phyloP scores from a whole-genome alignment of 2,113 vertebrate genomes.

The Gila orcuttii region DNA sequence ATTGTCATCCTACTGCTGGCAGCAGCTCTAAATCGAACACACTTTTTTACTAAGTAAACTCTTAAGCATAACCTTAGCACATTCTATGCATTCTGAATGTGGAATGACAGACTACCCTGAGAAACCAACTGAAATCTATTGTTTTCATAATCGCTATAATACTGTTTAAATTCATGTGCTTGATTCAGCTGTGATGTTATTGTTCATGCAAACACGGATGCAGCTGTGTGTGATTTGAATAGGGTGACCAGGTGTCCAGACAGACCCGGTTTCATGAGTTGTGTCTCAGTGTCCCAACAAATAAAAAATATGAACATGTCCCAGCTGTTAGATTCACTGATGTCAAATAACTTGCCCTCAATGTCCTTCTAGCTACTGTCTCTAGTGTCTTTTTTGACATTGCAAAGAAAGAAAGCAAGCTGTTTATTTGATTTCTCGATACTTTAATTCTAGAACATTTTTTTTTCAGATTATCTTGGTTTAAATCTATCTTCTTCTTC shows the following conservation, averaged over 20 bases:
- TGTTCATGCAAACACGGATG: constrained; percentile 21
- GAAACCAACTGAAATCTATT: constrained; percentile 29
- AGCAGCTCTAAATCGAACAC: constrained; percentile 66
- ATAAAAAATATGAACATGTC: neutral
- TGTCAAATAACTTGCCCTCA: neutral
- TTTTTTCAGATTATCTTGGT: neutral
- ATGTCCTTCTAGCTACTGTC: neutral
- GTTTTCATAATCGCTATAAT: constrained; percentile 28
- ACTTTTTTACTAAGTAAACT: constrained; percentile 69
- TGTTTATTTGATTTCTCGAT: neutral
- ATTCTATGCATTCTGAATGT: constrained; percentile 45
- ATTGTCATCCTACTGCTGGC: constrained; percentile 61
- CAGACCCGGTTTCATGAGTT: constrained; percentile 1
- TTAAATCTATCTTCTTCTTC: neutral
- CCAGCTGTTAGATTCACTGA: constrained; percentile 5
- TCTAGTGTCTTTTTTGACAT: neutral
- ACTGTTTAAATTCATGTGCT: constrained; percentile 39
- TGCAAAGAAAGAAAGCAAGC: neutral
- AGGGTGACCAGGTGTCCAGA: constrained; percentile 20
- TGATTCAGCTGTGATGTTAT: constrained; percentile 44
- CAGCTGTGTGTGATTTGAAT: constrained; percentile 25
- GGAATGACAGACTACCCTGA: constrained; percentile 31
- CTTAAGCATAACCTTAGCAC: constrained; percentile 62
- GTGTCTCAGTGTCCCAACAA: neutral
- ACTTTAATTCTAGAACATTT: neutral